These are phyloP conservation scores for Sinohyriopsis cumingii DNA, from an alignment of 2,888 invertebrate species.

Conservation along the genomic window DNA sequence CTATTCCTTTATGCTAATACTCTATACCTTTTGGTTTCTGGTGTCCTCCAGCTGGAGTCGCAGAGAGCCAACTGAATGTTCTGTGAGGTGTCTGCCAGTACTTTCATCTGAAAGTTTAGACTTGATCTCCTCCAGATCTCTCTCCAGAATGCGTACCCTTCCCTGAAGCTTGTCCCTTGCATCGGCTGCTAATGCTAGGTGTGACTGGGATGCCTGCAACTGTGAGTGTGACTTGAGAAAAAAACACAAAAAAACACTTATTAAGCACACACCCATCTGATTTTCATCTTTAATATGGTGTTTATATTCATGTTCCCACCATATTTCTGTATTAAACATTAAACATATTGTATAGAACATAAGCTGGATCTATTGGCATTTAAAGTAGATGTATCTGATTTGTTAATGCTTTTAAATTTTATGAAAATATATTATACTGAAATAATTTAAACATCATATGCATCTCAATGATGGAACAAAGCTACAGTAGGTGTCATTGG, in stretches of 20 bases:
- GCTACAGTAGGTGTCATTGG: no score
- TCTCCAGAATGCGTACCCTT: conserved; percentile 40
- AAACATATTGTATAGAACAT: no score
- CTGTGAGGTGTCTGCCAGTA: conserved; percentile 51
- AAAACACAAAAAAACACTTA: background rate
- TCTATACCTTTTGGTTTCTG: conserved; percentile 53
- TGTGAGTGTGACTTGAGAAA: conserved; percentile 46
- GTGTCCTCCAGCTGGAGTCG: conserved; percentile 52
- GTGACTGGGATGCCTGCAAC: conserved; percentile 50
- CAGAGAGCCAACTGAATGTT: conserved; percentile 54
- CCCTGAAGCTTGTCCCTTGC: conserved; percentile 46
- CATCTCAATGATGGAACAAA: no score
- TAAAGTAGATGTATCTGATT: no score
- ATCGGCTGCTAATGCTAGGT: conserved; percentile 43
- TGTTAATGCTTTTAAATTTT: no score
- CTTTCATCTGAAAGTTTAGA: conserved; percentile 52
- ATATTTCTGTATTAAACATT: no score
- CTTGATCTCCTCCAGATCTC: conserved; percentile 46
- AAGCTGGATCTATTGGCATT: no score
- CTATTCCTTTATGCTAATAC: background rate
- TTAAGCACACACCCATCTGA: conserved; percentile 2
- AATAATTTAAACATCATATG: no score
- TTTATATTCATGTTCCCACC: no score
- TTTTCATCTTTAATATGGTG: background rate
- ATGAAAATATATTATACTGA: no score